Percentiles rank a stretch among this genome's conserved stretches.
These are phyloP conservation scores for Pandemis corylana DNA, from an alignment of 2,888 invertebrate species.

Conservation along the genomic window DNA sequence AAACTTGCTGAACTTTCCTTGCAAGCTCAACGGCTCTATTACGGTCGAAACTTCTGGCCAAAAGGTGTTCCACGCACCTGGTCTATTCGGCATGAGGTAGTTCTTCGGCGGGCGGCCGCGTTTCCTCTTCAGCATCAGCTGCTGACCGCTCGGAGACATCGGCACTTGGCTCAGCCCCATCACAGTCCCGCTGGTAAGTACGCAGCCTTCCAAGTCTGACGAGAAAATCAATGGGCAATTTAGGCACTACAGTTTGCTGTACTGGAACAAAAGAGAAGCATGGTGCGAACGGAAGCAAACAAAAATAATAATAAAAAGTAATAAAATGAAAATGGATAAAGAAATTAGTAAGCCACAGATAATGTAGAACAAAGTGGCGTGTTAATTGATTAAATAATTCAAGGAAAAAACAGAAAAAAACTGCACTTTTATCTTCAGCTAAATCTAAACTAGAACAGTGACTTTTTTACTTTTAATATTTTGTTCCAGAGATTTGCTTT, in stretches of 20 bases:
- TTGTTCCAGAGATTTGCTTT: no score
- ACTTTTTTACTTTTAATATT: no score
- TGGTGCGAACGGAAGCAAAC: background rate
- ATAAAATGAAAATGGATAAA: background rate
- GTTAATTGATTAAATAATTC: background rate
- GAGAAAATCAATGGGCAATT: constrained; percentile 21
- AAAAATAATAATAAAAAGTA: background rate
- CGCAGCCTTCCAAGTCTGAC: constrained; percentile 79
- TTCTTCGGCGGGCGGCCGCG: constrained; percentile 81
- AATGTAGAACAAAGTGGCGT: background rate
- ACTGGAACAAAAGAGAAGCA: constrained; percentile 21
- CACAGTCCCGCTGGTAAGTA: constrained; percentile 72
- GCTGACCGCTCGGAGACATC: constrained; percentile 63
- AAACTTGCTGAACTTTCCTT: no score
- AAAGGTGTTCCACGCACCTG: constrained; percentile 53
- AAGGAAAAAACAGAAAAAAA: no score
- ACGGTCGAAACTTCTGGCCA: no score
- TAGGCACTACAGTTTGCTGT: background rate
- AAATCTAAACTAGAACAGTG: no score
- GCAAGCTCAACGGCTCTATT: no score
- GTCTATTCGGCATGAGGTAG: constrained; percentile 66
- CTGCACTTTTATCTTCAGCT: no score
- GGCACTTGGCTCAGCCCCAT: constrained; percentile 53
- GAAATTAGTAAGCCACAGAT: background rate
- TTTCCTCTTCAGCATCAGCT: constrained; percentile 74